Conservation (phyloP, 2,797 vertebrate species). For the Poecilia wingei region DNA sequence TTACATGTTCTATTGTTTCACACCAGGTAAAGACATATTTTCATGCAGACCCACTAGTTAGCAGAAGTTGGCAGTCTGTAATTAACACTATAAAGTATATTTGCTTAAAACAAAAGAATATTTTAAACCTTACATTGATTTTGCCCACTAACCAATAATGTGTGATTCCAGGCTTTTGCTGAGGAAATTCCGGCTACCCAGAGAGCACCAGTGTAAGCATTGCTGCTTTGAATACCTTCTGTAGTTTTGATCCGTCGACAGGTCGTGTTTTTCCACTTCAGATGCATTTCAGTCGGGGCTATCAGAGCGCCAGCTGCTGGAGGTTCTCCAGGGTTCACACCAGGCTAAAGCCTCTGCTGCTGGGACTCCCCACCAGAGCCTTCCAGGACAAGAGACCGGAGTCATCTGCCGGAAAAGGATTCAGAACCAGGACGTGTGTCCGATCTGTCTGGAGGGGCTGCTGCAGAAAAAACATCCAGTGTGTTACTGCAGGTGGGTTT, state of each 20-base stretch:
- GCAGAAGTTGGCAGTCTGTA: no score
- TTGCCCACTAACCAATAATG: not conserved
- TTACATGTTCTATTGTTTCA: no score
- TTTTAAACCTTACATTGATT: not conserved
- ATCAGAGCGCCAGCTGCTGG: conserved; percentile 76
- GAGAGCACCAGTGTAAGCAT: conserved; percentile 83
- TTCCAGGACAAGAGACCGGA: conserved; percentile 34
- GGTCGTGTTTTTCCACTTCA: conserved; percentile 18
- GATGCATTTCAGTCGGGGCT: conserved; percentile 79
- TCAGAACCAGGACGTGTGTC: conserved; percentile 76
- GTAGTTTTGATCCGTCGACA: not conserved
- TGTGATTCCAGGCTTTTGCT: conserved; percentile 76
- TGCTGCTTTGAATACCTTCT: not conserved
- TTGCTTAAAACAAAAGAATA: not conserved
- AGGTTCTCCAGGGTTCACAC: conserved; percentile 72
- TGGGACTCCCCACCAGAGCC: not conserved
- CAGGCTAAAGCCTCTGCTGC: conserved; percentile 5
- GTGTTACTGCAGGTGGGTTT: conserved; percentile 79
- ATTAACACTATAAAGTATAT: not conserved
- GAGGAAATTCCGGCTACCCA: conserved; percentile 81
- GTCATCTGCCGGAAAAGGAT: conserved; percentile 65
- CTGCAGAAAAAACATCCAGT: conserved; percentile 77
- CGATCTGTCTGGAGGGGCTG: conserved; percentile 81
- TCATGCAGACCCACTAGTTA: no score
- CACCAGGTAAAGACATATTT: no score